Evolutionary conservation across 2,797 vertebrate genomes (phyloP), one percentile per base, ranked within the genome.

Genomic region (Enteromius fasciolatus): DNA sequence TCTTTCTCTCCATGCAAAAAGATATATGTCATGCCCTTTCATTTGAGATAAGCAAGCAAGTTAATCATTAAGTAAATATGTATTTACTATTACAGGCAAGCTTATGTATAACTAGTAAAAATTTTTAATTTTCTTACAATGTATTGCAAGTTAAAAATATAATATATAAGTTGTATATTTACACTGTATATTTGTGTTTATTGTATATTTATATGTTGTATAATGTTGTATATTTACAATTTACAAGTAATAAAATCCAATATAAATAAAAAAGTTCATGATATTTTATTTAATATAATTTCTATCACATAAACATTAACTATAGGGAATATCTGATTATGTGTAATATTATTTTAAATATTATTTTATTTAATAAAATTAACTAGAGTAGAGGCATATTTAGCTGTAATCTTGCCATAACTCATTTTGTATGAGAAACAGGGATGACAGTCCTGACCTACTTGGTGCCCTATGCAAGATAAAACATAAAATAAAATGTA

Each of bases 21-120:
- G 46, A 33, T 33, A 18, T 54, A 52, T 3, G 9, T 36, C 18
- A 74, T 76, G 33, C 3, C 7, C 12, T 25, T 59, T 54, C 1
- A 23, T 74, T 28, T 25, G 8, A 76, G 73, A 39, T 41, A 41
- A 41, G 33, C 20, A 57, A 75, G 33, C 50, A 33, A 52, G 70
- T 39, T 59, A 75, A 59, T 57, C 73, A 41, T 75, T 75, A 75
- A 25, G 31, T 18, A 75, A 59, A 41, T 59, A 31, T 74, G 28
- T 74, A 75, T 75, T 75, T 41, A n/a, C 33, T 59, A 15, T 17
- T 36, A 25, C 52, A 75, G 18, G 36, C 11, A 41, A 59, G 20
- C 8, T 75, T 8, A 75, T 2, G 0, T 5, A 23, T 17, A 57
- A 75, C 31, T 17, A 8, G 48, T 8, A 39, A 39, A 50, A 20